Percentiles rank a stretch among this genome's conserved stretches.
Conservation (phyloP, 2,888 invertebrate genomes). For the Fabriciana adippe region DNA sequence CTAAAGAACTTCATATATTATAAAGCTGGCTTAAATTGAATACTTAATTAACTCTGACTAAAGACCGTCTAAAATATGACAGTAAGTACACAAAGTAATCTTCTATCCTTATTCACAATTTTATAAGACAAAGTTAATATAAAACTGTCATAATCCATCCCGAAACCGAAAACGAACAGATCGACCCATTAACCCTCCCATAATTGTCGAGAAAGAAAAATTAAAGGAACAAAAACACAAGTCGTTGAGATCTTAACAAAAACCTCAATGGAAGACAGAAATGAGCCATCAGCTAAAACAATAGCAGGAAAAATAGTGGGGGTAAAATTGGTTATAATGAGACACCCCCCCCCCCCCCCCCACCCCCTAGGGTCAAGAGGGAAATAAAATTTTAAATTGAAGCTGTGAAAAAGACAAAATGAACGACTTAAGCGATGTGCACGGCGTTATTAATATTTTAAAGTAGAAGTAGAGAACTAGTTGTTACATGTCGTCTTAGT, state of each 20-base stretch:
- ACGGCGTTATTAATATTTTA: slow-evolving; percentile 31
- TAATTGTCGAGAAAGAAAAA: slow-evolving; percentile 25
- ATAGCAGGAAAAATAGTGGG: slow-evolving; percentile 65
- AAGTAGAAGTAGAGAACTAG: slow-evolving; percentile 1
- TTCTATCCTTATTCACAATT: too few species aligned
- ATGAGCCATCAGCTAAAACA: slow-evolving; percentile 68
- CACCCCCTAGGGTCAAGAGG: slow-evolving; percentile 71
- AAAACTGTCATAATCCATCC: slow-evolving; percentile 11
- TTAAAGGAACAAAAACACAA: slow-evolving; percentile 26
- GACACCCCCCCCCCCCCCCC: slow-evolving; percentile 59
- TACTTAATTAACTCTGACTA: too few species aligned
- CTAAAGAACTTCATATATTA: too few species aligned
- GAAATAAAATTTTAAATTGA: slow-evolving; percentile 75
- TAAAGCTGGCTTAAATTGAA: too few species aligned
- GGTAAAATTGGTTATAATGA: slow-evolving; percentile 81
- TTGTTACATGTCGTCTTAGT: not conserved
- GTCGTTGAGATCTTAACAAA: slow-evolving; percentile 47
- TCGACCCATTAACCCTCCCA: slow-evolving; percentile 17
- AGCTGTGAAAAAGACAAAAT: slow-evolving; percentile 74
- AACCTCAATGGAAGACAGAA: slow-evolving; percentile 66
- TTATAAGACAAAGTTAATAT: not conserved
- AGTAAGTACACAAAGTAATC: too few species aligned
- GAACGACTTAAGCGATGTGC: slow-evolving; percentile 48
- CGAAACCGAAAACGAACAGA: slow-evolving; percentile 12
- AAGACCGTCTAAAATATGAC: too few species aligned